Evolutionary conservation across 2,888 invertebrate species (phyloP), one percentile per base, ranked within the genome.

Genomic region (Linnaemya vulpina): DNA sequence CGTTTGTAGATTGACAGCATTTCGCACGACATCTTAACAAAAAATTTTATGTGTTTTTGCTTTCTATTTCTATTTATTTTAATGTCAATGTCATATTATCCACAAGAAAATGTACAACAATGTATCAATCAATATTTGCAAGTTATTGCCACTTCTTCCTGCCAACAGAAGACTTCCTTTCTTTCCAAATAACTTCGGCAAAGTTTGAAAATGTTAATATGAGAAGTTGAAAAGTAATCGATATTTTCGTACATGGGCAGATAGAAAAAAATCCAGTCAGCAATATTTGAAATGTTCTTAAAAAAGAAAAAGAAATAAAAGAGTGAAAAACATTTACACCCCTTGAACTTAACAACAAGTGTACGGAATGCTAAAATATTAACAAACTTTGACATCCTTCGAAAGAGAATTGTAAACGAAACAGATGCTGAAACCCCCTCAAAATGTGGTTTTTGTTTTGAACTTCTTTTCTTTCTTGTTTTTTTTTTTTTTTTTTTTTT

Each of bases 11-110:
- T n/a, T n/a, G n/a, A n/a, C n/a, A n/a, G n/a, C n/a, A n/a, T n/a
- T n/a, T n/a, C n/a, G n/a, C n/a, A n/a, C n/a, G n/a, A n/a, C n/a
- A n/a, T n/a, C n/a, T n/a, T n/a, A n/a, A n/a, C n/a, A n/a, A n/a
- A n/a, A n/a, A n/a, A n/a, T n/a, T n/a, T n/a, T n/a, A n/a, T n/a
- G n/a, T n/a, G n/a, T n/a, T n/a, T n/a, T n/a, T 38, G 51, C 70
- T 75, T 78, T 68, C 62, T 46, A 38, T 51, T 78, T 78, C 62
- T 65, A 40, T 43, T n/a, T n/a, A n/a, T n/a, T n/a, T n/a, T 60
- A 84, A 75, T 79, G 79, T 84, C 83, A 84, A 84, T 84, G 83
- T 84, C 83, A 75, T 65, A 35, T 77, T 30, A 38, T 15, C 4
- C 35, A 73, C 25, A 55, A 20, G n/a, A 30, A 67, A 43, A 58